Evolutionary conservation across 2,113 vertebrate species (phyloP).

Genomic region (Oenanthe oenanthe): DNA sequence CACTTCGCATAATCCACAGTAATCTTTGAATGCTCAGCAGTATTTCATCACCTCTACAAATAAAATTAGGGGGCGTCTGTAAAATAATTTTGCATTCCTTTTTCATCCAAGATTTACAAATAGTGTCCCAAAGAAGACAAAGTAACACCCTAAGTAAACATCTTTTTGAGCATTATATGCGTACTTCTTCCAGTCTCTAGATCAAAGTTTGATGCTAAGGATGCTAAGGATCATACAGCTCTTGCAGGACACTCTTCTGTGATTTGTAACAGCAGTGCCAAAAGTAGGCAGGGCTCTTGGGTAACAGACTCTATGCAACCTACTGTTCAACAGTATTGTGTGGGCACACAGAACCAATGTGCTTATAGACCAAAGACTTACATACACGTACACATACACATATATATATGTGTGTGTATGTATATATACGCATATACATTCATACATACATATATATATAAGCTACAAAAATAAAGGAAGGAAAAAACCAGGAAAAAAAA

Average conservation of each 20-base stretch:
- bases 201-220: background rate
- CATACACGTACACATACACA: no score
- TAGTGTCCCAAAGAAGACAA: background rate
- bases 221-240: conserved; percentile 1
- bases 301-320: conserved; percentile 17
- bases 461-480: background rate
- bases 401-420: no score
- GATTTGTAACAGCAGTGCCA: conserved; percentile 2
- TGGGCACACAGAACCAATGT: conserved; percentile 11
- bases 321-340: conserved; percentile 33
- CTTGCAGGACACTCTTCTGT: background rate
- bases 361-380: conserved; percentile 64
- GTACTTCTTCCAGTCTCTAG: background rate
- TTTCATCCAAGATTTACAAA: background rate
- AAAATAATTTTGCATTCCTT: conserved; percentile 20
- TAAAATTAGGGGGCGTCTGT: background rate
- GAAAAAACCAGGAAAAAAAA: background rate
- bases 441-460: background rate
- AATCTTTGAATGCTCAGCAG: background rate
- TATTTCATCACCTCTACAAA: conserved; percentile 42
- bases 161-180: background rate
- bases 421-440: background rate
- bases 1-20: background rate
- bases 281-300: conserved; percentile 5
- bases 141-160: background rate